phyloP scores from a whole-genome alignment of 1,140 invertebrate species.

The Hydropsyche tenuis region DNA sequence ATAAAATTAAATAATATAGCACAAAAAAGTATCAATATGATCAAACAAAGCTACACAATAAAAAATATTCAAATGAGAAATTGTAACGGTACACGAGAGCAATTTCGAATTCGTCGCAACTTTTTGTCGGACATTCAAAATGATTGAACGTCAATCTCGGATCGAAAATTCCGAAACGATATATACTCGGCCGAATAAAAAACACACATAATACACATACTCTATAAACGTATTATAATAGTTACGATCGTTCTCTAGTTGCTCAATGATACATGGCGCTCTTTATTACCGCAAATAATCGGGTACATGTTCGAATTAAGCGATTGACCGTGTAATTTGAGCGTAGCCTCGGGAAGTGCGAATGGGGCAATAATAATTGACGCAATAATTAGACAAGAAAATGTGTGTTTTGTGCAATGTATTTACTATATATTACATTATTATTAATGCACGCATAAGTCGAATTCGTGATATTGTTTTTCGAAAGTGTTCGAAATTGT shows the following conservation, averaged over 20 bases:
- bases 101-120: not conserved
- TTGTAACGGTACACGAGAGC: not conserved
- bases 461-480: not conserved
- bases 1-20: too few relatives aligned
- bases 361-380: conserved; percentile 5
- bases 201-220: too few relatives aligned
- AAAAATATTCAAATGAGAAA: too few relatives aligned
- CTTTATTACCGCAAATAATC: conserved; percentile 21
- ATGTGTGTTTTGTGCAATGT: conserved; percentile 1
- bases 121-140: too few relatives aligned
- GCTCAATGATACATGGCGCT: conserved; percentile 7
- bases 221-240: too few relatives aligned
- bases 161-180: too few relatives aligned
- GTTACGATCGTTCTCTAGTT: too few relatives aligned
- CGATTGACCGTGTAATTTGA: conserved; percentile 18
- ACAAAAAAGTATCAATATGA: too few relatives aligned
- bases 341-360: not conserved
- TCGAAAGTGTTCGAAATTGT: not conserved
- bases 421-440: not conserved
- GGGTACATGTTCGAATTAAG: conserved; percentile 22
- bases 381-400: conserved; percentile 17
- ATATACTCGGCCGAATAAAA: too few relatives aligned
- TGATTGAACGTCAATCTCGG: too few relatives aligned
- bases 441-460: not conserved
- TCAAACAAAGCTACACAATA: too few relatives aligned